These are phyloP conservation scores for Gopherus flavomarginatus DNA, from an alignment of 2,113 vertebrate genomes.

Conservation along the genomic window DNA sequence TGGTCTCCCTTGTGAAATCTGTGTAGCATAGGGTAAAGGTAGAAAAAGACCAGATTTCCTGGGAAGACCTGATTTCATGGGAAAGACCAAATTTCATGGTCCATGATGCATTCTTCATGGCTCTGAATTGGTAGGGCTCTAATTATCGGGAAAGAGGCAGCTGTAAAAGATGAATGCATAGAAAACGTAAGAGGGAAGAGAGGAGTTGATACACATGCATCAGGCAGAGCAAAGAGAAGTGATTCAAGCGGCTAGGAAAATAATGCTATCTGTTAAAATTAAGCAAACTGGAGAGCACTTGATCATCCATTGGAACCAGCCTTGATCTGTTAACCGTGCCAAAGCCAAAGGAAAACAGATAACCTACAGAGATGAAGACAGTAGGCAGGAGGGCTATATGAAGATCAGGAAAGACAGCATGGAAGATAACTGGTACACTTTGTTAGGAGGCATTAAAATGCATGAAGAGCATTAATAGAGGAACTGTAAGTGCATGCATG, in stretches of 20 bases:
- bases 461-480: conserved; percentile 3
- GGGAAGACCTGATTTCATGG: too few relatives aligned
- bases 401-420: not conserved
- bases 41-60: too few relatives aligned
- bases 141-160: not conserved
- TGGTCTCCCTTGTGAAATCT: too few relatives aligned
- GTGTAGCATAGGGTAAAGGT: too few relatives aligned
- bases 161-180: not conserved
- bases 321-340: not conserved
- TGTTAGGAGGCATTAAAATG: not conserved
- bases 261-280: conserved; percentile 6
- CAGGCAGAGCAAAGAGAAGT: not conserved
- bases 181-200: not conserved
- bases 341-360: not conserved
- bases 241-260: not conserved
- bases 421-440: not conserved
- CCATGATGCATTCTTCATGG: too few relatives aligned
- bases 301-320: not conserved
- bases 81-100: too few relatives aligned
- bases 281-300: not conserved
- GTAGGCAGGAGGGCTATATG: not conserved
- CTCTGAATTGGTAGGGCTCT: too few relatives aligned
- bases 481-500: not conserved
- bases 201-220: not conserved
- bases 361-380: not conserved